Percentiles rank a stretch among this genome's conserved stretches.
Conservation (phyloP, 2,888 invertebrate genomes). For the Drosophila nigritarsus region DNA sequence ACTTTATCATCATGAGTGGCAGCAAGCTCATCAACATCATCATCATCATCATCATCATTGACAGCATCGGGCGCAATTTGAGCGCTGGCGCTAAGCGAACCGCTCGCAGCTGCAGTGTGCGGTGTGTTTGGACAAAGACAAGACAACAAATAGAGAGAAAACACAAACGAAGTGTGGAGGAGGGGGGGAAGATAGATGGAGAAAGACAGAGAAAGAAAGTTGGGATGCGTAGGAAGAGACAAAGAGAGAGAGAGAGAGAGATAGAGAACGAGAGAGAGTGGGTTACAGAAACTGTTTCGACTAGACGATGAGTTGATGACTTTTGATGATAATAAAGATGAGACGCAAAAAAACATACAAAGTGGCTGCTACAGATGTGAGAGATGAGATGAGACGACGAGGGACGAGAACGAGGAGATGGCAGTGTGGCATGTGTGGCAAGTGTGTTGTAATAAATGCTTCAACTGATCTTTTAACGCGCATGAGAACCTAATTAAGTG, state of each 20-base stretch:
- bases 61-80: slow-evolving; percentile 20
- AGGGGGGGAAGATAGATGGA: slow-evolving; percentile 14
- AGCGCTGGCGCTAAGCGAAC: slow-evolving; percentile 46
- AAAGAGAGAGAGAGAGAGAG: slow-evolving; percentile 32
- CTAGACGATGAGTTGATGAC: slow-evolving; percentile 42
- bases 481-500: slow-evolving; percentile 80
- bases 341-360: slow-evolving; percentile 40
- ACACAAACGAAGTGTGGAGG: slow-evolving; percentile 29
- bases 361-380: slow-evolving; percentile 30
- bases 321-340: slow-evolving; percentile 40
- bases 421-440: slow-evolving; percentile 44
- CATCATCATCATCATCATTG: slow-evolving; percentile 20
- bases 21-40: slow-evolving; percentile 30
- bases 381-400: slow-evolving; percentile 3
- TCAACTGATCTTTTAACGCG: slow-evolving; percentile 73
- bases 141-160: slow-evolving; percentile 64
- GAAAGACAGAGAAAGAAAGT: slow-evolving; percentile 38
- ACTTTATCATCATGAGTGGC: slow-evolving; percentile 17
- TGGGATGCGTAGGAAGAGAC: slow-evolving; percentile 1
- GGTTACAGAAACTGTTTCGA: slow-evolving; percentile 41
- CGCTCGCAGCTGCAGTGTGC: slow-evolving; percentile 76
- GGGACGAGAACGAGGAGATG: slow-evolving; percentile 36
- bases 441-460: slow-evolving; percentile 70
- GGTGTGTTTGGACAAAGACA: slow-evolving; percentile 68
- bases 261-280: slow-evolving; percentile 23